Percentiles rank a stretch among this genome's conserved stretches.
Conservation (phyloP, 1,140 invertebrate genomes). For the Eubasilissa regina region DNA sequence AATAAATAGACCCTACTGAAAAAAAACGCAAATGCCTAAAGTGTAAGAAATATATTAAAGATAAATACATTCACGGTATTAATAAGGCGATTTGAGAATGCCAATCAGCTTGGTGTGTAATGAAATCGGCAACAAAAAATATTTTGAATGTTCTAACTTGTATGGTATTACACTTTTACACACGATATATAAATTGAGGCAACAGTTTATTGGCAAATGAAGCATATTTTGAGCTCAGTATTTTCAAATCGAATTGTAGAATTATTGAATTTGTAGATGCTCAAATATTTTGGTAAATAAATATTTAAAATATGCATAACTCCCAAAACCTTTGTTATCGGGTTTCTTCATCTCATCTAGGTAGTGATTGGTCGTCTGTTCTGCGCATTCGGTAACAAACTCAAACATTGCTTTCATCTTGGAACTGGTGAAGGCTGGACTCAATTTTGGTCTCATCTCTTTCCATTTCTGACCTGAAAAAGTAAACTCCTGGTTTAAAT, state of each 20-base stretch:
- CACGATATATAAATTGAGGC: too few species aligned
- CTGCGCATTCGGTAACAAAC: conserved; percentile 66
- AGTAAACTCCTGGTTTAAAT: background rate
- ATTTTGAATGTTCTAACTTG: too few species aligned
- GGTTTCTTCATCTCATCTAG: conserved; percentile 42
- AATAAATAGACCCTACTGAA: too few species aligned
- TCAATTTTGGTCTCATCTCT: conserved; percentile 70
- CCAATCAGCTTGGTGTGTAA: too few species aligned
- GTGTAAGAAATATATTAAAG: too few species aligned
- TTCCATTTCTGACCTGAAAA: conserved; percentile 67
- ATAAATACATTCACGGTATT: too few species aligned
- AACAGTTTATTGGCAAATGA: too few species aligned
- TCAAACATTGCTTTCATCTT: conserved; percentile 72
- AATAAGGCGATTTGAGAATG: too few species aligned
- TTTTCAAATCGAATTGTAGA: background rate
- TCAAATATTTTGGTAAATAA: background rate
- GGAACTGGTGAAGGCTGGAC: conserved; percentile 70
- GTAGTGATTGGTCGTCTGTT: conserved; percentile 54
- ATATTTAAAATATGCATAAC: too few species aligned
- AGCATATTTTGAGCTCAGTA: background rate
- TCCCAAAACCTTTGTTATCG: conserved; percentile 5
- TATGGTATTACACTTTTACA: too few species aligned
- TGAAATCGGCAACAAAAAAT: too few species aligned
- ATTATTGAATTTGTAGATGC: background rate
- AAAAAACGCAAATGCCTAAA: too few species aligned